Percentiles rank a stretch among this genome's conserved stretches.
Conservation (phyloP, 2,888 invertebrate species). For the Lamellibrachia columna region DNA sequence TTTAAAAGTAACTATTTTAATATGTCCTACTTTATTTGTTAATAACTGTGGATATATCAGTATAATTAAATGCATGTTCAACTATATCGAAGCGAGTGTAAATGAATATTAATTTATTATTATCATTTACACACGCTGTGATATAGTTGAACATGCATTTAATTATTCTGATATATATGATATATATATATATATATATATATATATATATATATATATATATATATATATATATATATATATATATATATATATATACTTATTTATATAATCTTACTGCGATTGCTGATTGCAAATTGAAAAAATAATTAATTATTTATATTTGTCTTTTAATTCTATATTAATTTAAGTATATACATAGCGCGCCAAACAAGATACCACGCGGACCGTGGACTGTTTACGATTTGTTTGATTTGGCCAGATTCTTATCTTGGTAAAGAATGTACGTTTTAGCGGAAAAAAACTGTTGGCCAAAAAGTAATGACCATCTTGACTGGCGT, state of each 20-base stretch:
- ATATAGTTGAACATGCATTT: too few species aligned
- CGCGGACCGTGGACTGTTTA: not conserved
- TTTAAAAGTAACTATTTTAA: too few species aligned
- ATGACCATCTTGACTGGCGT: too few species aligned
- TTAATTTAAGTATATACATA: not conserved
- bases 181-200: not conserved
- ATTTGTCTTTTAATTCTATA: not conserved
- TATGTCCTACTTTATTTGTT: too few species aligned
- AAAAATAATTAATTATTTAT: not conserved
- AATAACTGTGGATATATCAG: too few species aligned
- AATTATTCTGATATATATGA: too few species aligned
- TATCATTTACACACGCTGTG: too few species aligned
- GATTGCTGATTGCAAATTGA: not conserved
- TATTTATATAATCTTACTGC: not conserved
- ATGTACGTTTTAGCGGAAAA: not conserved
- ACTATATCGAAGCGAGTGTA: too few species aligned
- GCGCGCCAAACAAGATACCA: not conserved
- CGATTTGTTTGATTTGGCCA: not conserved
- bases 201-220: not conserved
- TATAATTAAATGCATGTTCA: too few species aligned
- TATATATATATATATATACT: constrained; percentile 13
- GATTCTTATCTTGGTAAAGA: constrained; percentile 11
- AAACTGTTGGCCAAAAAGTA: not conserved
- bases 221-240: not conserved
- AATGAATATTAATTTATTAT: too few species aligned